Percentiles rank a stretch among this genome's conserved stretches.
These are phyloP conservation scores for Amphipyra berbera DNA, from an alignment of 2,888 invertebrate species.

Conservation along the genomic window DNA sequence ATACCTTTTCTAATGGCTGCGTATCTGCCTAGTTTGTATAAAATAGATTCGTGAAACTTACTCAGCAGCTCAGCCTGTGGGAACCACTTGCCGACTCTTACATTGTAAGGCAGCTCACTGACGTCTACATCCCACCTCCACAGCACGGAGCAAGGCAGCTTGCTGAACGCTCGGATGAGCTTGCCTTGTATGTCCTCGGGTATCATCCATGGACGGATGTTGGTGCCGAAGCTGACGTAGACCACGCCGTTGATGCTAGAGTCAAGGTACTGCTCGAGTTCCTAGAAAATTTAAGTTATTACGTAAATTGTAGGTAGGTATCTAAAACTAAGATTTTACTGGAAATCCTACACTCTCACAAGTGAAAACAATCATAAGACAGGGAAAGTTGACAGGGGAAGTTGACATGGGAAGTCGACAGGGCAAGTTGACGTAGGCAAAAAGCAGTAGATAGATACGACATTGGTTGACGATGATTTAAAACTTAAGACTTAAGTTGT, in stretches of 20 bases:
- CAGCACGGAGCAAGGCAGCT: slow-evolving; percentile 21
- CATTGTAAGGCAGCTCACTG: slow-evolving; percentile 14
- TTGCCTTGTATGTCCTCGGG: slow-evolving; percentile 13
- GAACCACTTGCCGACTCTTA: slow-evolving; percentile 34
- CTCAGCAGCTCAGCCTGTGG: slow-evolving; percentile 38
- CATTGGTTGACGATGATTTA: too few relatives aligned
- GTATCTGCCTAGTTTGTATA: too few relatives aligned
- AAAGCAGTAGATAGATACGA: too few relatives aligned
- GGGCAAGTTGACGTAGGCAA: too few relatives aligned
- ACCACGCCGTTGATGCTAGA: slow-evolving; percentile 15
- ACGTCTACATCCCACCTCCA: slow-evolving; percentile 19
- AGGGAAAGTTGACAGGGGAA: too few relatives aligned
- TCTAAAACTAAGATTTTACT: neutral
- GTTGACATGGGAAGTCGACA: too few relatives aligned
- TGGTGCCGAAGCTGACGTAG: slow-evolving; percentile 24
- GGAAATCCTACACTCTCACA: too few relatives aligned
- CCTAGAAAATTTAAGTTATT: slow-evolving; percentile 19
- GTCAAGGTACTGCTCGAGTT: slow-evolving; percentile 16
- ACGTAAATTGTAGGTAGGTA: too few relatives aligned
- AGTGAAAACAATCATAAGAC: too few relatives aligned
- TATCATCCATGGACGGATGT: slow-evolving; percentile 13
- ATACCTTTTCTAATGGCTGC: too few relatives aligned
- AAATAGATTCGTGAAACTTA: slow-evolving; percentile 4
- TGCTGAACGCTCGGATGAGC: slow-evolving; percentile 23
- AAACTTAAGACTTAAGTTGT: too few relatives aligned